Conservation (phyloP, 2,797 vertebrate species). For the Onychomys arenicola region DNA sequence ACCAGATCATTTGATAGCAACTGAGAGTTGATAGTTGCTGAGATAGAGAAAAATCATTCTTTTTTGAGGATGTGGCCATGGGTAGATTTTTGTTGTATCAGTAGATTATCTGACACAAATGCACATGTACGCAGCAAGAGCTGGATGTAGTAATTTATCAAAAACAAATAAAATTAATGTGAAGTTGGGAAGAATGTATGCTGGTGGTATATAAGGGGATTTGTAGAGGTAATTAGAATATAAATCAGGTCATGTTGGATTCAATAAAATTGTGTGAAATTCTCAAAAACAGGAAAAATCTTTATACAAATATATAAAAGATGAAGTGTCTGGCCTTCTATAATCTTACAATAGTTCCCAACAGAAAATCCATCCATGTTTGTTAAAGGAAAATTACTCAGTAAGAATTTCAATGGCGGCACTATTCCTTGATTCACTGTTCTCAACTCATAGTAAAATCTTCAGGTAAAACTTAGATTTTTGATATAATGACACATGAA, state of each 20-base stretch:
- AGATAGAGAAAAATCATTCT: background rate
- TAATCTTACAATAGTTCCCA: background rate
- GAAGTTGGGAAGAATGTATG: background rate
- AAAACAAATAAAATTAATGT: background rate
- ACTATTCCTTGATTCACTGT: background rate
- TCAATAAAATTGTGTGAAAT: background rate
- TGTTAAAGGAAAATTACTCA: background rate
- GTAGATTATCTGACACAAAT: too few species aligned
- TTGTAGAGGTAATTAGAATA: too few species aligned
- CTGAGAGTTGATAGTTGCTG: background rate
- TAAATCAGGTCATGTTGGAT: background rate
- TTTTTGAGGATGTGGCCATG: too few species aligned
- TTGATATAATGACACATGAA: background rate
- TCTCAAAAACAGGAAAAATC: background rate
- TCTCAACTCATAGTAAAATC: background rate
- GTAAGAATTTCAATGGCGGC: background rate
- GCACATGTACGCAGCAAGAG: background rate
- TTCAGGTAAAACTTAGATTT: background rate
- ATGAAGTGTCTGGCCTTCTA: background rate
- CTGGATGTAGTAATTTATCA: background rate
- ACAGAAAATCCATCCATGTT: background rate
- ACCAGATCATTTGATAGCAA: too few species aligned
- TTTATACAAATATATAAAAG: background rate
- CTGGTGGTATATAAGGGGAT: too few species aligned
- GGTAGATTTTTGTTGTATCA: background rate